Evolutionary conservation across 2,113 vertebrate genomes (phyloP).

Genomic region (Marcusenius ussheri): DNA sequence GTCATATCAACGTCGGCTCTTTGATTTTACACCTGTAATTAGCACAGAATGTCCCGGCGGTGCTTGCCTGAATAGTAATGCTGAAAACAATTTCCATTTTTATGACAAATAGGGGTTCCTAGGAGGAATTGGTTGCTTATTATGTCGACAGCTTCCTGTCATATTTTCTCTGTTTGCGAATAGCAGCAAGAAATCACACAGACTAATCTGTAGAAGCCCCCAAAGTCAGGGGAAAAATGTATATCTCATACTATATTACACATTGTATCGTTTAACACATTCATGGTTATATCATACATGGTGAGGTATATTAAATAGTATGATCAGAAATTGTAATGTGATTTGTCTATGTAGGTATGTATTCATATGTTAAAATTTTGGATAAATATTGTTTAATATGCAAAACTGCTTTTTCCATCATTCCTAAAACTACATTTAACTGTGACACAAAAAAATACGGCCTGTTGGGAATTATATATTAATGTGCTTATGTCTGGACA

Average conservation of each 20-base stretch:
- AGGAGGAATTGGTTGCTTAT: neutral
- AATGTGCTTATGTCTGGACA: neutral
- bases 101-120: neutral
- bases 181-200: neutral
- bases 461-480: neutral
- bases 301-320: neutral
- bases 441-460: neutral
- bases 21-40: conserved; percentile 9
- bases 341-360: neutral
- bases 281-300: neutral
- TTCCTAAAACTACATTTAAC: neutral
- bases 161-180: neutral
- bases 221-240: neutral
- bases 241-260: neutral
- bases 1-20: neutral
- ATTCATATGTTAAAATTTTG: neutral
- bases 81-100: neutral
- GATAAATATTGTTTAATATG: neutral
- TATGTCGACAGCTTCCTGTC: neutral
- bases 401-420: neutral
- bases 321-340: neutral
- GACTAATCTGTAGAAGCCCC: neutral
- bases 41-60: neutral
- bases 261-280: neutral
- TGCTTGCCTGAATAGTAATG: neutral